Evolutionary conservation across 2,888 invertebrate species (phyloP).

Genomic region (Carabus problematicus): DNA sequence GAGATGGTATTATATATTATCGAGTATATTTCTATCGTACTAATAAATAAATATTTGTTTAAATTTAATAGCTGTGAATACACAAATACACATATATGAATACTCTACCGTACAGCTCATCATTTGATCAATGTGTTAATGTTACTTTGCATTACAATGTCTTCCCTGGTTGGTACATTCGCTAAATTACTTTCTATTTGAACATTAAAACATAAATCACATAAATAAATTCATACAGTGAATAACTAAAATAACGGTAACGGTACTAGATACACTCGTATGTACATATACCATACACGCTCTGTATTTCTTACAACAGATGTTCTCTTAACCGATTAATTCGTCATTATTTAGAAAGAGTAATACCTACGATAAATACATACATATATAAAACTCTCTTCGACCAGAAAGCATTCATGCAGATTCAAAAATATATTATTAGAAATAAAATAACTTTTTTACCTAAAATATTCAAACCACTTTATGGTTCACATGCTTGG

Average conservation of each 20-base stretch:
- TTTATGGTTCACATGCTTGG: neutral
- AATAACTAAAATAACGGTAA: neutral
- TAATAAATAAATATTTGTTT: constrained; percentile 4
- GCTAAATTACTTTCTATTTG: neutral
- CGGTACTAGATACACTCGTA: neutral
- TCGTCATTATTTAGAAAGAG: neutral
- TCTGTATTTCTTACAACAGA: neutral
- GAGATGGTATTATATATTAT: neutral
- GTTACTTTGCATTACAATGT: neutral
- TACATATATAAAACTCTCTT: neutral
- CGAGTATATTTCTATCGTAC: neutral
- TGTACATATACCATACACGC: neutral
- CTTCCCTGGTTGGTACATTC: neutral
- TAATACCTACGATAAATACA: neutral
- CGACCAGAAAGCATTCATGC: neutral
- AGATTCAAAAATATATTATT: neutral
- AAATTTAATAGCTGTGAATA: neutral
- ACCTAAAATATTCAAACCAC: constrained; percentile 6
- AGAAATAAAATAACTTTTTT: constrained; percentile 21
- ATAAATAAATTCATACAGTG: neutral
- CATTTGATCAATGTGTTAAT: neutral
- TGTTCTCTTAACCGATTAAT: neutral
- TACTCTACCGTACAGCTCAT: neutral
- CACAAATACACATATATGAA: constrained; percentile 4
- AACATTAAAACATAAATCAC: neutral